These are phyloP conservation scores for Leucoraja ocellata DNA, from an alignment of 2,797 vertebrate species.

Conservation along the genomic window DNA sequence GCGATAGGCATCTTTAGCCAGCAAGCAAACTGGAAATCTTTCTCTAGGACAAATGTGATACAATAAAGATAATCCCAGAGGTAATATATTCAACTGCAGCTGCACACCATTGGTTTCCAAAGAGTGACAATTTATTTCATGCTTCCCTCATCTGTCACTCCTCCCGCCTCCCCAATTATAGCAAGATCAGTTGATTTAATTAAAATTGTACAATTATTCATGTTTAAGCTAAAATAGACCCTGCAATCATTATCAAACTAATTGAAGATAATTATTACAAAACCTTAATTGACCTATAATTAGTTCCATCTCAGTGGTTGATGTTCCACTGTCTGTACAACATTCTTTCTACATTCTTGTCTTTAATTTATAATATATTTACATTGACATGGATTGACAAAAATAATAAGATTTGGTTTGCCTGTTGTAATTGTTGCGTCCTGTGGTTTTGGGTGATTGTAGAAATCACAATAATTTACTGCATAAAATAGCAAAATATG, in stretches of 20 bases:
- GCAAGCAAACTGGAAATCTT: neutral
- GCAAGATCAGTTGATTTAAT: neutral
- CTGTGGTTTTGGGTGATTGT: neutral
- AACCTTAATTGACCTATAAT: constrained; percentile 16
- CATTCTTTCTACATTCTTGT: no score
- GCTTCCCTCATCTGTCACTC: neutral
- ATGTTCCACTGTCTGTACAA: neutral
- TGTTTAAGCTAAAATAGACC: neutral
- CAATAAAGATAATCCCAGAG: neutral
- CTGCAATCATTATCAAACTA: neutral
- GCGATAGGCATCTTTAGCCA: neutral
- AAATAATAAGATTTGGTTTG: neutral
- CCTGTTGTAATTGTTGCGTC: neutral
- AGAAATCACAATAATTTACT: neutral
- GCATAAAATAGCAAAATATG: neutral
- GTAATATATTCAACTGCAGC: neutral
- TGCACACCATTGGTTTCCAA: neutral
- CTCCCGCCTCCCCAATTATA: neutral
- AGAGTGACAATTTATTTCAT: neutral
- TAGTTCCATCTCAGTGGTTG: neutral
- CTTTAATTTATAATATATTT: neutral
- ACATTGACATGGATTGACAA: neutral
- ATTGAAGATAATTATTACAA: constrained; percentile 10
- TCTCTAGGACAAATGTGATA: neutral
- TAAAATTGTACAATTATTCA: neutral